Conservation (phyloP, 1,140 invertebrate genomes). For the Microvelia longipes region DNA sequence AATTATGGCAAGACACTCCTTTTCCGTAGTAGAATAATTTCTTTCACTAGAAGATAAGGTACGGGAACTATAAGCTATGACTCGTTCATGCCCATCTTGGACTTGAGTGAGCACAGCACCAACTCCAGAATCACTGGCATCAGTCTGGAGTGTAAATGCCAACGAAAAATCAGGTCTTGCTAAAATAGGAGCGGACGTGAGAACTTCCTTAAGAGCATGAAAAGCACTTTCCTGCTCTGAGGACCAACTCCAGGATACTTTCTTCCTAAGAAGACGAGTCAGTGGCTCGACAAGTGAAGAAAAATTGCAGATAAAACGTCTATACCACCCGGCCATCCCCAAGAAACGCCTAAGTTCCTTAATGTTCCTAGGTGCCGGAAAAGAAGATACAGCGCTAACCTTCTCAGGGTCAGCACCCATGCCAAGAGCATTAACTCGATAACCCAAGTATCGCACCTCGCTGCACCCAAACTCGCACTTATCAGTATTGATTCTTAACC, state of each 20-base stretch:
- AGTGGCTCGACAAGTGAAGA: constrained; percentile 24
- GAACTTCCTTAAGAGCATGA: constrained; percentile 21
- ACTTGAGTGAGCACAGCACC: constrained; percentile 7
- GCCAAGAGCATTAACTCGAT: constrained; percentile 23
- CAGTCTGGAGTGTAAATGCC: constrained; percentile 20
- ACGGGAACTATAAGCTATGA: constrained; percentile 27
- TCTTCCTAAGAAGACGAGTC: constrained; percentile 8
- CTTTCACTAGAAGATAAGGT: constrained; percentile 23
- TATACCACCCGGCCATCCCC: constrained; percentile 26
- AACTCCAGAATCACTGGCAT: constrained; percentile 23
- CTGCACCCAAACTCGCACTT: constrained; percentile 27
- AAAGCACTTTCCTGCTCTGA: background rate
- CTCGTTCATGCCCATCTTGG: constrained; percentile 9
- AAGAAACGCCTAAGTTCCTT: constrained; percentile 18
- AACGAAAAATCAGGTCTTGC: constrained; percentile 7
- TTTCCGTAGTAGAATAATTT: constrained; percentile 28
- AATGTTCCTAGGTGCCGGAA: constrained; percentile 18
- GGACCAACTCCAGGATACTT: background rate
- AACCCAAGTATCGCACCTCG: constrained; percentile 27
- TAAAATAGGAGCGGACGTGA: constrained; percentile 12
- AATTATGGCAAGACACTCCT: constrained; percentile 30
- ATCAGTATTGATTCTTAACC: constrained; percentile 23
- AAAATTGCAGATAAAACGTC: constrained; percentile 28
- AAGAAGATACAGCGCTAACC: constrained; percentile 24
- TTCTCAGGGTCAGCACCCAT: constrained; percentile 27